Base-by-base conservation (phyloP, 2,888 invertebrate genomes). In the Zygogramma bicolorata region DNA sequence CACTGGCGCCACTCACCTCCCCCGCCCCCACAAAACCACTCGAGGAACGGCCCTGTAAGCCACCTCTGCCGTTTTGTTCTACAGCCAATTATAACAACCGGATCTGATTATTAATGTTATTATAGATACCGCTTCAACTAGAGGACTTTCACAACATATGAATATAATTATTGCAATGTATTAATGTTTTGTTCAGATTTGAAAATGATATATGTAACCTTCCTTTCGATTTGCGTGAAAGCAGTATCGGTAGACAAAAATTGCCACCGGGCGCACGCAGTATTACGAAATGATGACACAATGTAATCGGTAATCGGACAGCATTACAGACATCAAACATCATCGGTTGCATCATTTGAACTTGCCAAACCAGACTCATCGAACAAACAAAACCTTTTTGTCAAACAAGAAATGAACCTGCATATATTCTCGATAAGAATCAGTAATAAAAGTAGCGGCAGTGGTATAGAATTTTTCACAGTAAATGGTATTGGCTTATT, bases 101-200 rank as follows among this genome's bases (percentile, higher is more conserved):
- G 53, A 53, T 53, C 53, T 53, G 53, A 27, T 53, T 53, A 53
- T 53, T 25, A 53, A 4, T 53, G 15, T 53, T 53, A 53, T 53
- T 53, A 53, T 53, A 53, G 53, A 53, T 27, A 53, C 53, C 25
- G 53, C 53, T 53, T 25, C 53, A 53, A 53, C 53, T 53, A 27
- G 53, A 53, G 25, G 53, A 53, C 53, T 53, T 53, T 53, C 53
- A 53, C 53, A 53, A 53, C 53, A 53, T 53, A 53, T 53, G 53
- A 53, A 53, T 53, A 53, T 27, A 53, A 53, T 53, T 53, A 53
- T 25, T 25, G n/a, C 53, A 53, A 27, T 6, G 7, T 42, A 42
- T 42, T 42, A 42, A 42, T 42, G 53, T 53, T 53, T 53, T 53
- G 25, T 53, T 53, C 6, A n/a, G 53, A 18, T 15, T 25, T 25